Conservation (phyloP, 2,797 vertebrate genomes). For the Tarsius wallacei region DNA sequence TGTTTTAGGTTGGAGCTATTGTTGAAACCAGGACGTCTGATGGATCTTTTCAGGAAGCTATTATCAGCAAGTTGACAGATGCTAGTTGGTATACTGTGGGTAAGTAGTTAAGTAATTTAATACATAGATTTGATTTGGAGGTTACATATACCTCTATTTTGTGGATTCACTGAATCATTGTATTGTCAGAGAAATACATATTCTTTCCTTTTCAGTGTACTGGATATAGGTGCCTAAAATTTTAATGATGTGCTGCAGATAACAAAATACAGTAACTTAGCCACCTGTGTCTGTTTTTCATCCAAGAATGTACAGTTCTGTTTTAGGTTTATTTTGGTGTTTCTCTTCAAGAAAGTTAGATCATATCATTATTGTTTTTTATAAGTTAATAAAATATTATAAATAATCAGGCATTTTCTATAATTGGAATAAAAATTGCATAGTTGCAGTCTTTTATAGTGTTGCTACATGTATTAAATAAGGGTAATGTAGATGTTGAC, state of each 20-base stretch:
- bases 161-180: conserved; percentile 26
- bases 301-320: conserved; percentile 23
- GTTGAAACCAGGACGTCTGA: conserved; percentile 97
- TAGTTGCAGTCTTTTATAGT: neutral
- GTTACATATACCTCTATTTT: neutral
- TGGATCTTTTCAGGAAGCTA: conserved; percentile 94
- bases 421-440: neutral
- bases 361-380: conserved; percentile 31
- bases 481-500: neutral
- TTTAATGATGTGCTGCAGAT: neutral
- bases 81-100: conserved; percentile 99
- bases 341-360: conserved; percentile 57
- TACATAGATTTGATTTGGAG: neutral
- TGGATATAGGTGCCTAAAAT: conserved; percentile 47
- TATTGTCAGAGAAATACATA: neutral
- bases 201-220: neutral
- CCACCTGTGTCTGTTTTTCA: conserved; percentile 31
- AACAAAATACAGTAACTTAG: neutral
- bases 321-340: neutral
- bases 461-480: neutral
- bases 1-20: conserved; percentile 95
- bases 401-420: conserved; percentile 2
- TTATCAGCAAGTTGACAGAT: conserved; percentile 97
- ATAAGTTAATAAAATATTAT: neutral
- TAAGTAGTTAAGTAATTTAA: conserved; percentile 88